Conservation (phyloP, 2,797 vertebrate genomes). For the Arrhamphus sclerolepis region DNA sequence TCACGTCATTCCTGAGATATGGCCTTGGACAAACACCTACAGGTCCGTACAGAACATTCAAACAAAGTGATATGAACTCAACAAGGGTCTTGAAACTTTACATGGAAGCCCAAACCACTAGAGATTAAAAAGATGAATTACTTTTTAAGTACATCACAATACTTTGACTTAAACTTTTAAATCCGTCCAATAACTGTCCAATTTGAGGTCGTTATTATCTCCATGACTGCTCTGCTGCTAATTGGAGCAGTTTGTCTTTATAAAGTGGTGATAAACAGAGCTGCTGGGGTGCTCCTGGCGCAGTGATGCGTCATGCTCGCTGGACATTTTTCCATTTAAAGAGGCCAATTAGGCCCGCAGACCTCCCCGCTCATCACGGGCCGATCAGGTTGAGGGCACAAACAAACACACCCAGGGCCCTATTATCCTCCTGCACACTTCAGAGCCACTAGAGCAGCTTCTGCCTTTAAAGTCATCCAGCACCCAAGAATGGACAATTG, state of each 20-base stretch:
- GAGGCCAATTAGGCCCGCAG: conserved; percentile 70
- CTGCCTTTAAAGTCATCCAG: conserved; percentile 47
- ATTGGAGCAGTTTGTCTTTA: conserved; percentile 64
- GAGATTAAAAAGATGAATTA: conserved; percentile 30
- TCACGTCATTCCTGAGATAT: too few species aligned
- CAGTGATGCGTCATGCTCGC: conserved; percentile 56
- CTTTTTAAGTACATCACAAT: conserved; percentile 30
- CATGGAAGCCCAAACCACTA: conserved; percentile 12
- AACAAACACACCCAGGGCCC: conserved; percentile 68
- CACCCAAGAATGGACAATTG: not conserved
- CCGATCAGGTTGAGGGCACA: conserved; percentile 59
- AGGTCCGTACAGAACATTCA: too few species aligned
- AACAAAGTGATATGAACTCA: not conserved
- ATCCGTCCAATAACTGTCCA: conserved; percentile 47
- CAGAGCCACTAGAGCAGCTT: conserved; percentile 51
- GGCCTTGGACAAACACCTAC: too few species aligned
- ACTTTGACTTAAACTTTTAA: conserved; percentile 47
- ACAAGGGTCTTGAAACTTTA: not conserved
- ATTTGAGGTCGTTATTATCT: conserved; percentile 49
- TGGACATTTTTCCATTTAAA: conserved; percentile 71
- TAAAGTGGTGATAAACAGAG: conserved; percentile 51
- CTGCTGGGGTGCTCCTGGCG: conserved; percentile 15
- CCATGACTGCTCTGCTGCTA: conserved; percentile 77
- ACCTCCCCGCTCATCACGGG: conserved; percentile 57
- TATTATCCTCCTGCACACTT: conserved; percentile 59